Evolutionary conservation across 2,113 vertebrate genomes (phyloP).

Genomic region (Rhipidura dahli): DNA sequence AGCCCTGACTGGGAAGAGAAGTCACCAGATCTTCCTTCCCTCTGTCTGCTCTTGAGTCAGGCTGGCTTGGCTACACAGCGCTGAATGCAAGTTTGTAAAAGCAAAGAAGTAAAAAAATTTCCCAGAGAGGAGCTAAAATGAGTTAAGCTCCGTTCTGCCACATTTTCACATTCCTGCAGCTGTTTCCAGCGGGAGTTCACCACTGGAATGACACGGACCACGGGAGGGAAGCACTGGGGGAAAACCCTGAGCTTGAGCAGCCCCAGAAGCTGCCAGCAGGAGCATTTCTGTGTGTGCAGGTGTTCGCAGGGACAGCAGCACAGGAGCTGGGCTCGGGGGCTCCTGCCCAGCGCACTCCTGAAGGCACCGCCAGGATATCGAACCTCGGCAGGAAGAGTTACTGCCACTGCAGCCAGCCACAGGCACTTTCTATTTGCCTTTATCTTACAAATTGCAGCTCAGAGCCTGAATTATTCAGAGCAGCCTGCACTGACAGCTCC

Average conservation of each 20-base stretch:
- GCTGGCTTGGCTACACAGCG: background rate
- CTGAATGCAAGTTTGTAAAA: background rate
- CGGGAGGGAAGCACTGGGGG: background rate
- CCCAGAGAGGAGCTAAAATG: background rate
- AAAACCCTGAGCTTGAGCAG: fast-evolving
- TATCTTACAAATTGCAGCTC: background rate
- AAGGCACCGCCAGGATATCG: background rate
- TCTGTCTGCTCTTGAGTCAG: background rate
- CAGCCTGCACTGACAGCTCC: background rate
- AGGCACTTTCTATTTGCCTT: background rate
- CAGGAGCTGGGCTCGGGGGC: fast-evolving
- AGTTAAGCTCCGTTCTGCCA: background rate
- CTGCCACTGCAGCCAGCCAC: background rate
- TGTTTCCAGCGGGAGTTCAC: background rate
- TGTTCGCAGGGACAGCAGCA: fast-evolving
- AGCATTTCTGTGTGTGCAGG: background rate
- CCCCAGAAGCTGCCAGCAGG: fast-evolving
- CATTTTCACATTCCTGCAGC: background rate
- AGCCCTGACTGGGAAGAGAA: background rate
- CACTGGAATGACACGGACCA: fast-evolving
- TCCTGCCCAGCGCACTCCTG: background rate
- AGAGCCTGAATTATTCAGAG: constrained; percentile 33
- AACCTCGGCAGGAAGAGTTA: background rate
- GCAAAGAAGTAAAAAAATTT: background rate
- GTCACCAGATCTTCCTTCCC: background rate